Percentiles rank a stretch among this genome's conserved stretches.
These are phyloP conservation scores for Candoia aspera DNA, from an alignment of 2,113 vertebrate genomes.

Conservation along the genomic window DNA sequence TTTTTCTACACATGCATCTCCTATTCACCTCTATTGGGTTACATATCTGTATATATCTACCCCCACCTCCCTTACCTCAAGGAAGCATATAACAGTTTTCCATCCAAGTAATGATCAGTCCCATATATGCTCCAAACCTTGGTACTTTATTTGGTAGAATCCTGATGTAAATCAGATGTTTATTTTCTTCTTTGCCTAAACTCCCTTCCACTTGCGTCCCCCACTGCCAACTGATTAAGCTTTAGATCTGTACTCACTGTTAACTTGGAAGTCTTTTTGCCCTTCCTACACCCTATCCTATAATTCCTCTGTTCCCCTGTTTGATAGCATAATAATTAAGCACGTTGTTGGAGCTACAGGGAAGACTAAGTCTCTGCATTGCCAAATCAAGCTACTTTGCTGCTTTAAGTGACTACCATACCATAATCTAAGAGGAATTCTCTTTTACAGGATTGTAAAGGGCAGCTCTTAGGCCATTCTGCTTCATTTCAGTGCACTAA, in stretches of 20 bases:
- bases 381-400: not conserved
- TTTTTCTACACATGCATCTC: not conserved
- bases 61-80: not conserved
- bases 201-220: not conserved
- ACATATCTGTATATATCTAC: not conserved
- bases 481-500: too few relatives aligned
- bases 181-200: not conserved
- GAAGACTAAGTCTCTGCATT: not conserved
- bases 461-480: too few relatives aligned
- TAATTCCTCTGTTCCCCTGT: not conserved
- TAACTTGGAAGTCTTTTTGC: not conserved
- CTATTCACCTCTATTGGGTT: not conserved
- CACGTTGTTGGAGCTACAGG: not conserved
- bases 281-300: not conserved
- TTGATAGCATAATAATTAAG: not conserved
- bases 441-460: not conserved
- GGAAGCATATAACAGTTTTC: not conserved
- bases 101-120: not conserved
- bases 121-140: not conserved
- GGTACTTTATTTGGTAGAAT: not conserved
- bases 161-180: not conserved
- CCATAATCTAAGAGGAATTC: not conserved
- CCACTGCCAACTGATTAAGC: not conserved
- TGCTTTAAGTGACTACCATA: not conserved
- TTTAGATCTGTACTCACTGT: not conserved